Evolutionary conservation across 1,140 invertebrate species (phyloP), one percentile per base, ranked within the genome.

Genomic region (Drosophila bipectinata): DNA sequence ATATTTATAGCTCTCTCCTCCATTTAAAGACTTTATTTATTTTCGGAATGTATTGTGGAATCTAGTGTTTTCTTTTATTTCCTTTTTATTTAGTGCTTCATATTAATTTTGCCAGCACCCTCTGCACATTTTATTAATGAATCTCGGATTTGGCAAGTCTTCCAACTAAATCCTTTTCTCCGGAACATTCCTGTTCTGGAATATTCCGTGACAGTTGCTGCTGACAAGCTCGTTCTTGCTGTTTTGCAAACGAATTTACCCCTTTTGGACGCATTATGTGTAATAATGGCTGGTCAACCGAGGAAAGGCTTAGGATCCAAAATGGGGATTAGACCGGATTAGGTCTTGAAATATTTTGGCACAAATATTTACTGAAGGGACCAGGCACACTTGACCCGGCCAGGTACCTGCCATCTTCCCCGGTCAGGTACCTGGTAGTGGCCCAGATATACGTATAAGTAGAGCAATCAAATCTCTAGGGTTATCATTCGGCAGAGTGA

Each of bases 311-410:
- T 77, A 63, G 66, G 57, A 77, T 56, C 69, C 66, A 61, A 75
- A 79, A 51, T 77, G 76, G 64, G 62, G 60, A 85, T 88, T 89
- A 83, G 64, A 6, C 51, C 30, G 79, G 83, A 89, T 89, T 88
- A 89, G 81, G 76, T 47, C 18, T 54, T 77, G 79, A 89, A 83
- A 88, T 88, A 87, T 87, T 87, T 87, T 88, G 63, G 71, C 83
- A 87, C 84, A 87, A 87, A 87, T 83, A 87, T 83, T 83, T 75
- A 87, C 84, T 61, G 41, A 52, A 44, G 21, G 52, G 32, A 21
- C 47, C 15, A n/a, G 34, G 21, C 6, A 32, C 26, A 39, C 28
- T n/a, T 55, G 24, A 55, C 67, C 75, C 34, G 24, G 9, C 53
- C 63, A 68, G 51, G 37, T 59, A 56, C 32, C 8, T n/a, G n/a